Base-by-base conservation (phyloP, 2,113 vertebrate species). In the Notechis scutatus region DNA sequence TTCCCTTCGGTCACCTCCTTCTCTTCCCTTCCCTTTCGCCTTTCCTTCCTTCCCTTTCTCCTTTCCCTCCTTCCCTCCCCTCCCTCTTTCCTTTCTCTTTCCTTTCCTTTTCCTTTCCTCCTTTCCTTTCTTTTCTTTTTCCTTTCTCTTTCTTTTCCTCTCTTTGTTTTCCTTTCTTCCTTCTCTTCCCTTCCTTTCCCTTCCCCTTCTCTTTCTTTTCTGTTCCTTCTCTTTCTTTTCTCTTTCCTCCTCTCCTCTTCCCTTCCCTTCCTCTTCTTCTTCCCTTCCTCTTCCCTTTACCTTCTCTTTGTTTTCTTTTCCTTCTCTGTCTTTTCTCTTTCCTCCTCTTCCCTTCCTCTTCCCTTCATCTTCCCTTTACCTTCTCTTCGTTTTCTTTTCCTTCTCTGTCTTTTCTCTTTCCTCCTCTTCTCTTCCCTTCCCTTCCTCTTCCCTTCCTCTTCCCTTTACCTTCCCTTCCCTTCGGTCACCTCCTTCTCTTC, bases 121-220 rank as follows among this genome's bases (percentile, higher is more conserved):
- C 61, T 4, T n/a, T 12, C 2, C 10, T 1, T 12, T 5, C 2
- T 11, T 12, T 1, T 14, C 12, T 7, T 14, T n/a, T 10, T 10
- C 0, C 2, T 10, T 2, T 2, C 3, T 4, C 2, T 5, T 11
- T 1, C 7, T 29, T 11, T 5, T 1, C 5, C 5, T 24, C 24
- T 11, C 9, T 1, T 1, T 69, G 0, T 9, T 12, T 29, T 29
- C 26, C 3, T n/a, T 12, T 5, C 10, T 5, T 1, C 29, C 12
- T 4, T 14, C 29, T 3, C 6, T 5, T 34, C 69, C n/a, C 10
- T 18, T 39, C 11, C 14, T 39, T 18, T n/a, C 4, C 18, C 14
- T 3, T 34, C 5, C 1, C 12, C 15, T 18, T 45, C 4, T 45
- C 45, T 45, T 5, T 45, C 4, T 5, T 0, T 5, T 45, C 4